Evolutionary conservation across 2,113 vertebrate species (phyloP), one percentile per base, ranked within the genome.

Genomic region (Chlorodrepanis virens): DNA sequence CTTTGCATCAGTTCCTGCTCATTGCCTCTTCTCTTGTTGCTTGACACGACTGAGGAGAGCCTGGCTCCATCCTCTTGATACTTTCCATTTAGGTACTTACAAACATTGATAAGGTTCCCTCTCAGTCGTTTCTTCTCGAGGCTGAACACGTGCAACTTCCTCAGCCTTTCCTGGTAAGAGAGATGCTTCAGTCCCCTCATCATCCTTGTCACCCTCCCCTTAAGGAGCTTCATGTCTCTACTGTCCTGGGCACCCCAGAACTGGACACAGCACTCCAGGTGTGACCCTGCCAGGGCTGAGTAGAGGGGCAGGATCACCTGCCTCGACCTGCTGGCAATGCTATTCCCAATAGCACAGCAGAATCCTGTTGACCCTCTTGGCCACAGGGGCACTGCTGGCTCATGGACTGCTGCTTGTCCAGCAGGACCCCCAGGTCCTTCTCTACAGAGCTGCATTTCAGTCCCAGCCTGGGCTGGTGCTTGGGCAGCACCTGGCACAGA

Each of bases 401-500:
- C 21, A 18, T 0, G 2, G 27, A 10, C n/a, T 42, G 6, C 11
- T 35, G 28, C 6, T 10, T 28, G 20, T 53, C 18, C 39, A 14
- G 13, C 13, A 45, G 56, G 9, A 44, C 5, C 0, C 15, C 5
- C 33, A 21, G 9, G 6, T 60, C 44, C 12, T 44, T 37, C 52
- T 44, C 33, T 23, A 28, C 12, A 44, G 33, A 67, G 27, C 52
- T 24, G 23, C 0, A 0, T 23, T 81, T 37, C 44, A 57, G 44
- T 23, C 27, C 17, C 44, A 72, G 44, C 14, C 4, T 74, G 4
- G 20, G 68, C 44, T 72, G 67, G 31, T 59, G 44, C 33, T 65
- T 37, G 37, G 27, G 44, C 68, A 67, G 23, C 0, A 1, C 22
- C 18, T 39, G 77, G 27, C 2, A 1, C 0, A 0, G 15, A 81